phyloP scores from a whole-genome alignment of 2,797 vertebrate species.

The Peromyscus melanophrys region DNA sequence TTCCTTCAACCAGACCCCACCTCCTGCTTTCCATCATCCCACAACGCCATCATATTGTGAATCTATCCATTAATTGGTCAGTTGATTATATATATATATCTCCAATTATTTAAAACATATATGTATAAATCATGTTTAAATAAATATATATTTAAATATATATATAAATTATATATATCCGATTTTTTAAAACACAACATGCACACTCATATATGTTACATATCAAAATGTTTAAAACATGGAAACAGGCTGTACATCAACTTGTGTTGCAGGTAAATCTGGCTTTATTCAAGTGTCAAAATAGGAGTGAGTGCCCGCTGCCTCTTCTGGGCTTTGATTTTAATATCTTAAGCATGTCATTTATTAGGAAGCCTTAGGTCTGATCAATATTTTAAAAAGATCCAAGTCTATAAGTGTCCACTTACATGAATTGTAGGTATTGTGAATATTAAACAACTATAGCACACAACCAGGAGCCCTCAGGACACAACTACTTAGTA shows the following conservation, averaged over 20 bases:
- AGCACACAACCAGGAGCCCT: background rate
- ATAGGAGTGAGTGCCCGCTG: background rate
- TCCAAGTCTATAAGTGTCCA: background rate
- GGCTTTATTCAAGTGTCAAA: constrained; percentile 36
- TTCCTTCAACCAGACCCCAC: background rate
- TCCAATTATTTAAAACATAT: constrained; percentile 33
- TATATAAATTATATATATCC: background rate
- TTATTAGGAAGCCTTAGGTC: constrained; percentile 27
- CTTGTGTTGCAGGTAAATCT: constrained; percentile 52
- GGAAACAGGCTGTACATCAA: constrained; percentile 30
- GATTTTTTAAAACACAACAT: constrained; percentile 37
- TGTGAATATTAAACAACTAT: background rate
- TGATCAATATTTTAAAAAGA: background rate
- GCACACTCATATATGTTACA: constrained; percentile 7
- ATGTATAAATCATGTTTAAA: too few relatives aligned
- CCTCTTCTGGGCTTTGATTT: constrained; percentile 44
- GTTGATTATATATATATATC: background rate
- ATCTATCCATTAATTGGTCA: background rate
- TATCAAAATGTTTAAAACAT: constrained; percentile 47
- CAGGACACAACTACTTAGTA: too few relatives aligned
- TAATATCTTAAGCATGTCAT: constrained; percentile 33
- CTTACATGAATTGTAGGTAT: background rate
- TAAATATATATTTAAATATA: background rate
- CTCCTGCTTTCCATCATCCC: background rate
- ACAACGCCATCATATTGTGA: background rate